Percentiles rank a stretch among this genome's conserved stretches.
These are phyloP conservation scores for Pristiophorus japonicus DNA, from an alignment of 2,113 vertebrate genomes.

Conservation along the genomic window DNA sequence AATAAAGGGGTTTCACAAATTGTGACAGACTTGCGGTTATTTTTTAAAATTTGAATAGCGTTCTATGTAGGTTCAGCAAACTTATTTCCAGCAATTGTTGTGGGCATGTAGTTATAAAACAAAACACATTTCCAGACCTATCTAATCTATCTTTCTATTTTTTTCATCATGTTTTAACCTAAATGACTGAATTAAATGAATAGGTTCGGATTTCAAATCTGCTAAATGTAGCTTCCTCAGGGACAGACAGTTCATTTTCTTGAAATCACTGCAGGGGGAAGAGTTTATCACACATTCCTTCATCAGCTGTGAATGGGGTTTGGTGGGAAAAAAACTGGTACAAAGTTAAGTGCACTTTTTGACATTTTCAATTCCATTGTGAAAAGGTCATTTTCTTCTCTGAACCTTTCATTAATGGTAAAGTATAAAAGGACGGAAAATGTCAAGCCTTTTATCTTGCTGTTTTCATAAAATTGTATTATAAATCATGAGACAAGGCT, in stretches of 20 bases:
- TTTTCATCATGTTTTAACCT: neutral
- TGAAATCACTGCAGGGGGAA: neutral
- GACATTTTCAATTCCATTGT: conserved; percentile 29
- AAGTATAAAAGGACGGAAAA: neutral
- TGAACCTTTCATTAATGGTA: conserved; percentile 10
- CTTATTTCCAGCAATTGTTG: neutral
- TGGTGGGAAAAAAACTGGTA: neutral
- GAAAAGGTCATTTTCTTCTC: conserved; percentile 30
- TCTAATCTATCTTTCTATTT: neutral
- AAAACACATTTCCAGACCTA: neutral
- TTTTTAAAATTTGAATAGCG: neutral
- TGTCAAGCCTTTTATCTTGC: conserved; percentile 19
- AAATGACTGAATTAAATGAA: neutral
- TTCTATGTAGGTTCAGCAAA: neutral
- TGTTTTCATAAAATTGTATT: conserved; percentile 24
- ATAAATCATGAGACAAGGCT: neutral
- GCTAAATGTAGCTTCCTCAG: no score
- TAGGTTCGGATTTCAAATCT: neutral
- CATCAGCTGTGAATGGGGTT: neutral
- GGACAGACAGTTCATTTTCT: neutral
- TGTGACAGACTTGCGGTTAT: neutral
- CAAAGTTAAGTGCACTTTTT: conserved; percentile 14
- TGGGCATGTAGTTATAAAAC: neutral
- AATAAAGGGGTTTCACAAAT: neutral
- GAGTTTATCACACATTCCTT: neutral